Conservation (phyloP, 2,797 vertebrate genomes). For the Perodicticus potto region DNA sequence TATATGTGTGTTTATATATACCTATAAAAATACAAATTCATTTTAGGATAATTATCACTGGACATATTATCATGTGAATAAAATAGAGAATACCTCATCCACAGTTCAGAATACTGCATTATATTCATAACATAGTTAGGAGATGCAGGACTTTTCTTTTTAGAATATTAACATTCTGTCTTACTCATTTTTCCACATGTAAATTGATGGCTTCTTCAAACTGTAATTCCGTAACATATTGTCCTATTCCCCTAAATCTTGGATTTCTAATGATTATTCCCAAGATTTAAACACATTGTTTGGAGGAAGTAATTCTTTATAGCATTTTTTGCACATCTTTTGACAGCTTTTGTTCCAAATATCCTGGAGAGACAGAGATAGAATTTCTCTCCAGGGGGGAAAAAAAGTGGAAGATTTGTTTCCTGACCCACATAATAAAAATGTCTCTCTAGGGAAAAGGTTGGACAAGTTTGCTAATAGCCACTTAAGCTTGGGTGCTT, state of each 20-base stretch:
- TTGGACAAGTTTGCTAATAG: neutral
- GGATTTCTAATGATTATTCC: neutral
- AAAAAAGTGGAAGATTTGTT: neutral
- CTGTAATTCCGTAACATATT: neutral
- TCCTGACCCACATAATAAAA: neutral
- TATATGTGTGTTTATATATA: neutral
- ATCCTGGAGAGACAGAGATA: neutral
- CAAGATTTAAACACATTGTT: neutral
- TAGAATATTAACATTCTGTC: neutral
- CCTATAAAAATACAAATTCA: constrained; percentile 47
- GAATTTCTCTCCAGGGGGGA: neutral
- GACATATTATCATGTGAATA: constrained; percentile 21
- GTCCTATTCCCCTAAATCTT: neutral
- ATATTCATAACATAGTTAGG: constrained; percentile 7
- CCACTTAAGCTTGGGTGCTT: neutral
- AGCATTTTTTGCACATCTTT: neutral
- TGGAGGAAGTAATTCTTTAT: neutral
- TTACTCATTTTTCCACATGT: constrained; percentile 3
- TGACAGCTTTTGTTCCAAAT: neutral
- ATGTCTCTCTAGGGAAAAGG: neutral
- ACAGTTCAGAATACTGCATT: constrained; percentile 38
- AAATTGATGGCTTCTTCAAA: neutral
- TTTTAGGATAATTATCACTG: neutral
- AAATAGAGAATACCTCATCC: neutral
- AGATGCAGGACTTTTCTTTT: neutral